These are phyloP conservation scores for Numenius phaeopus DNA, from an alignment of 2,797 vertebrate genomes.

Conservation along the genomic window DNA sequence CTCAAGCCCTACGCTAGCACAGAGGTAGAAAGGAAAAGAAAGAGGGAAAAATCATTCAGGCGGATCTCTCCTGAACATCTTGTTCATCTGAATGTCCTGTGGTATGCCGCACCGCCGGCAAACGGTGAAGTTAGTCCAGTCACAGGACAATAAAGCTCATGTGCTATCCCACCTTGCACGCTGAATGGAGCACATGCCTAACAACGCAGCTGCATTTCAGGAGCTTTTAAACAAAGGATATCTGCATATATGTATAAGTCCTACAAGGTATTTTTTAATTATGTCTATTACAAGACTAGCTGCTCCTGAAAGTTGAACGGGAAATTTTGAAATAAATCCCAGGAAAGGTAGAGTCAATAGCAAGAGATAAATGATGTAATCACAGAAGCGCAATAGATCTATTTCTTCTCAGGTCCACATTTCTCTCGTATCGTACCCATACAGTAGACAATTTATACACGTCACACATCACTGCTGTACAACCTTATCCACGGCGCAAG, in stretches of 20 bases:
- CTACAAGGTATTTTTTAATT: neutral
- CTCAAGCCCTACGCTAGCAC: neutral
- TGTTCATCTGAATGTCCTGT: rapidly evolving
- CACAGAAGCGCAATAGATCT: neutral
- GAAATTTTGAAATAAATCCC: neutral
- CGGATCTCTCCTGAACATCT: neutral
- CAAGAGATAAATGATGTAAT: neutral
- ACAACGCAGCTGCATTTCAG: neutral
- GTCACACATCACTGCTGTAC: neutral
- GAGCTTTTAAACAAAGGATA: neutral
- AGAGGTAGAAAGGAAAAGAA: neutral
- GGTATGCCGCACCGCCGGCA: neutral
- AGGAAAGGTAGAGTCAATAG: neutral
- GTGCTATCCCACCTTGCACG: neutral
- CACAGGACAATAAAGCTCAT: neutral
- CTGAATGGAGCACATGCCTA: neutral
- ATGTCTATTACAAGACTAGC: neutral
- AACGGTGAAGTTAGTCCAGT: neutral
- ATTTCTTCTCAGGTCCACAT: neutral
- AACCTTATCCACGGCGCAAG: neutral
- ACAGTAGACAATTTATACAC: neutral
- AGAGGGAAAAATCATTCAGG: neutral
- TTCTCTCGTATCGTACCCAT: neutral
- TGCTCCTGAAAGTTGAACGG: neutral
- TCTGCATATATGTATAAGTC: neutral